phyloP scores from a whole-genome alignment of 2,888 invertebrate genomes.

The Tanaodytes sp. region DNA sequence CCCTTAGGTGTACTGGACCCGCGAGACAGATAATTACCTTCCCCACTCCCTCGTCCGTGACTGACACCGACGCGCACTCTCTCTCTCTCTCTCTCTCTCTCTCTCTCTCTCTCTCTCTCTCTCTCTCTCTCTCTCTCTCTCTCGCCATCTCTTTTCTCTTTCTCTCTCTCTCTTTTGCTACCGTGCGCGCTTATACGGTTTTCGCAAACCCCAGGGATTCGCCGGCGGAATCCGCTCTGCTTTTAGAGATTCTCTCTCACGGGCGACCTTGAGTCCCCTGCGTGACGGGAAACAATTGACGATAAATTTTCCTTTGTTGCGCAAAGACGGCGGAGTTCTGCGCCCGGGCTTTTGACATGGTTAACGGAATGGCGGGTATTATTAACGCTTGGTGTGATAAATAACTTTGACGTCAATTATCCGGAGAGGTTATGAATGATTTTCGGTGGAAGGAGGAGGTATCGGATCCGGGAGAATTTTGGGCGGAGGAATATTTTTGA shows the following conservation, averaged over 20 bases:
- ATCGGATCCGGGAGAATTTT: too few species aligned
- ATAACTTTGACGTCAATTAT: constrained; percentile 48
- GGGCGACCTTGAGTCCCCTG: constrained; percentile 55
- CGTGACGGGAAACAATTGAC: constrained; percentile 55
- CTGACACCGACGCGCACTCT: constrained; percentile 45
- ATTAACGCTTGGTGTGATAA: constrained; percentile 42
- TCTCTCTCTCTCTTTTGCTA: too few species aligned
- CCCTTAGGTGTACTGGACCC: constrained; percentile 65
- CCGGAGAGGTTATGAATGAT: neutral
- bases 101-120: too few species aligned
- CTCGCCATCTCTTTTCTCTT: too few species aligned
- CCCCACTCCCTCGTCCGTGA: constrained; percentile 54
- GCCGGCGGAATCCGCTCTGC: constrained; percentile 46
- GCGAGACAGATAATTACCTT: constrained; percentile 69
- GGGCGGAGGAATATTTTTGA: too few species aligned
- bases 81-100: too few species aligned
- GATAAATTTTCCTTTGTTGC: constrained; percentile 54
- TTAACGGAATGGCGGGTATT: constrained; percentile 47
- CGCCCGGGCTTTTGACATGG: constrained; percentile 40
- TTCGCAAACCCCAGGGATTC: constrained; percentile 50
- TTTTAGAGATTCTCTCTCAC: constrained; percentile 56
- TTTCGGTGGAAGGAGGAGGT: too few species aligned
- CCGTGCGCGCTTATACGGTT: constrained; percentile 41
- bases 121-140: too few species aligned
- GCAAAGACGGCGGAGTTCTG: constrained; percentile 51